Percentiles rank a stretch among this genome's conserved stretches.
Evolutionary conservation across 2,113 vertebrate species (phyloP).

Genomic region (Strix uralensis): DNA sequence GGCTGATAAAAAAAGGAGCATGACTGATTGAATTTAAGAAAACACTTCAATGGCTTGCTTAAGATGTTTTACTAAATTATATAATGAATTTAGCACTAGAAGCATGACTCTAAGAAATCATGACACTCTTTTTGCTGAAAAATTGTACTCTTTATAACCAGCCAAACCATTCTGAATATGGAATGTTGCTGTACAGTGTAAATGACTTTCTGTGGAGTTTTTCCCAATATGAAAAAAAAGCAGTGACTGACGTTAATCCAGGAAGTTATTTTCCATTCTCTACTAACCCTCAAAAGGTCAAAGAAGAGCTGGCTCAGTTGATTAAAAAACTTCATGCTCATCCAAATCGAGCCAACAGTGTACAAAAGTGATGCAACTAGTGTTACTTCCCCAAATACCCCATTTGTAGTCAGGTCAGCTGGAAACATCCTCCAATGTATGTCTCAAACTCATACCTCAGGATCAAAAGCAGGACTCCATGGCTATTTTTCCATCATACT

Average conservation of each 20-base stretch:
- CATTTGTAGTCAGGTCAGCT: neutral
- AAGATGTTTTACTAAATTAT: neutral
- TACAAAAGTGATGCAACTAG: neutral
- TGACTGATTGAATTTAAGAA: neutral
- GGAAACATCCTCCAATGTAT: neutral
- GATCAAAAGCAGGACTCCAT: neutral
- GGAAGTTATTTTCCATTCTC: neutral
- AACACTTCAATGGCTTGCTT: neutral
- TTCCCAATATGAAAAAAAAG: neutral
- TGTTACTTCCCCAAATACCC: neutral
- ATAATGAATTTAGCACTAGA: neutral
- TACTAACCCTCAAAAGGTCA: neutral
- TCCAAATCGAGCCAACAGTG: neutral
- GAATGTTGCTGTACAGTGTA: neutral
- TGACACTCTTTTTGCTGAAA: neutral
- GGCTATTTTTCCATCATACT: neutral
- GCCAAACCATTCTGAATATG: neutral
- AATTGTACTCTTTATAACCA: neutral
- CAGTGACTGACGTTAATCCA: neutral
- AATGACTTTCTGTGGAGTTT: neutral
- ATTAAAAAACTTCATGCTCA: neutral
- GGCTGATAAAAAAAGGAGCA: neutral
- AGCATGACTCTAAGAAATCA: neutral
- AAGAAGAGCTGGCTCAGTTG: neutral
- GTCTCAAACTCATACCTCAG: neutral